Evolutionary conservation across 2,113 vertebrate genomes (phyloP).

Genomic region (Muscicapa adusta): DNA sequence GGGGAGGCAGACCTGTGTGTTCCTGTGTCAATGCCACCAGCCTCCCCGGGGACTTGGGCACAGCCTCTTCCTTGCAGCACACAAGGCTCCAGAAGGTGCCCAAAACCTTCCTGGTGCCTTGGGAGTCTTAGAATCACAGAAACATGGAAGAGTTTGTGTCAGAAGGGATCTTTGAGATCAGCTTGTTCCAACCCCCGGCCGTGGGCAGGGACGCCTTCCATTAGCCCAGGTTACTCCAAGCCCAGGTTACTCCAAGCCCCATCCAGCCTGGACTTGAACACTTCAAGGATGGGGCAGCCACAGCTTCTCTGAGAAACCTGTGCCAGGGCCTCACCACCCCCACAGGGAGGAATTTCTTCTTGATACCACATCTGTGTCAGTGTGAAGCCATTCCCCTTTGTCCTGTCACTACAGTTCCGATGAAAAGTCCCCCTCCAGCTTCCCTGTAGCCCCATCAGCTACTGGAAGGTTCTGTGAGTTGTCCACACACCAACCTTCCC

Average conservation of each 20-base stretch:
- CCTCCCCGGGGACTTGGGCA: background rate
- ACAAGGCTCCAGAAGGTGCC: background rate
- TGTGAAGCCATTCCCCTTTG: background rate
- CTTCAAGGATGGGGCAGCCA: background rate
- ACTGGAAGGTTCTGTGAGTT: background rate
- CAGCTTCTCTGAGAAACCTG: background rate
- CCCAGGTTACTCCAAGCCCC: background rate
- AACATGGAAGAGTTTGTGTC: background rate
- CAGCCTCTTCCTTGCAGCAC: background rate
- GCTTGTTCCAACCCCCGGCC: accelerated
- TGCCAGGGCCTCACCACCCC: background rate
- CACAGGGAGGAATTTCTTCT: background rate
- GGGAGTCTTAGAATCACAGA: background rate
- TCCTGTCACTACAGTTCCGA: background rate
- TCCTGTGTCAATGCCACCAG: accelerated
- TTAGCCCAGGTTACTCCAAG: accelerated
- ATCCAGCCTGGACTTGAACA: accelerated
- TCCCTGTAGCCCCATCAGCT: background rate
- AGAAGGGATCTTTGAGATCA: background rate
- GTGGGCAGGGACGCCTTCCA: background rate
- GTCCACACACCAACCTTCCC: no score
- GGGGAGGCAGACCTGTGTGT: accelerated
- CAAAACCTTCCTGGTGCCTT: background rate
- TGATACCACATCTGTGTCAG: accelerated
- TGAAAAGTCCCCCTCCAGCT: background rate